Base-by-base conservation (phyloP, 2,797 vertebrate genomes). In the Carapus acus region DNA sequence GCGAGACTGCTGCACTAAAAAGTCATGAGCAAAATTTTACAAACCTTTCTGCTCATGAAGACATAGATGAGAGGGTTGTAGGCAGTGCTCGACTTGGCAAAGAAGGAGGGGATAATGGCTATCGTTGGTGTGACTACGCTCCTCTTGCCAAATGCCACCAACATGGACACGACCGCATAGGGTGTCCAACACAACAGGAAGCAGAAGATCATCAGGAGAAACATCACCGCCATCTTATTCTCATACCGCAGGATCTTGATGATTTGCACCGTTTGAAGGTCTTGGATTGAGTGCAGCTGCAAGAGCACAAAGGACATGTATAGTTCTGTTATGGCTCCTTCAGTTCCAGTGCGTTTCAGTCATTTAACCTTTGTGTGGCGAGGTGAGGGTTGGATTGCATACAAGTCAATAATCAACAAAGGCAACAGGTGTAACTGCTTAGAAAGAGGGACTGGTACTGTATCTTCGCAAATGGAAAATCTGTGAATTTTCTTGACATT, bases 151-250 rank as follows among this genome's bases (percentile, higher is more conserved):
- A 92, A 94, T 13, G 90, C 91, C 73, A 91, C 78, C 73, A 96
- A 67, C 78, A 97, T 89, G 23, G 91, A 94, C 54, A 93, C 86
- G 2, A 94, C 83, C 0, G 92, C 88, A 34, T 92, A 92, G 39
- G 94, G 95, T 38, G 91, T 93, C 94, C 92, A 95, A 49, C 91
- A 94, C 71, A 91, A 56, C 78, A 97, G 87, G 76, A 95, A 96
- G 0, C 87, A 88, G 63, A 81, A 81, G 49, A 94, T 92, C 92
- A 96, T 93, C 53, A 94, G 74, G 54, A 96, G 88, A 68, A 92
- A 94, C 93, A 94, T 94, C 49, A 86, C 87, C 0, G 94, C 90
- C 34, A 95, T 85, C 69, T 94, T 94, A 78, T 91, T 94, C 85
- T 98, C 94, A 2, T 94, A 92, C 36, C 86, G 89, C 74, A 96